A percentile compares a stretch with the other conserved stretches of the same genome.
Evolutionary conservation across 2,797 vertebrate species (phyloP).

Genomic region (Champsocephalus gunnari): DNA sequence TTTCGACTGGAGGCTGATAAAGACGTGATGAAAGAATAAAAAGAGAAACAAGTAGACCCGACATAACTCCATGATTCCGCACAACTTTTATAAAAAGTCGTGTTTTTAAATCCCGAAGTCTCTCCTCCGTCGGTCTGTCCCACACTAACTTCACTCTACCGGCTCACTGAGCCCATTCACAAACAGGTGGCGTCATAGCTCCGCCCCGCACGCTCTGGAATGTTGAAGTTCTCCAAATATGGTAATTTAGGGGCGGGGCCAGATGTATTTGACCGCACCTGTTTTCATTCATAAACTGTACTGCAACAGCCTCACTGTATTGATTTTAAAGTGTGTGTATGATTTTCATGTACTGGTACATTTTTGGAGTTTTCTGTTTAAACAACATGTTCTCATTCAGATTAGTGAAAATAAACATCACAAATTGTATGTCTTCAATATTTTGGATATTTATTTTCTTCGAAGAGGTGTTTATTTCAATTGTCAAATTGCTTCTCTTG

Average conservation of each 20-base stretch:
- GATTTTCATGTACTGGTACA: no score
- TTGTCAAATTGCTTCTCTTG: no score
- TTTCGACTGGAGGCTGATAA: constrained; percentile 79
- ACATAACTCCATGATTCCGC: constrained; percentile 76
- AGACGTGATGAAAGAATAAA: constrained; percentile 76
- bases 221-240: constrained; percentile 67
- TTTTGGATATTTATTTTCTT: no score
- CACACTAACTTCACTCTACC: constrained; percentile 22
- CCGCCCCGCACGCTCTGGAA: constrained; percentile 77
- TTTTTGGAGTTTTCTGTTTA: no score
- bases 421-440: no score
- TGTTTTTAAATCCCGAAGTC: constrained; percentile 5
- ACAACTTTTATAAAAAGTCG: constrained; percentile 30
- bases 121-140: constrained; percentile 27
- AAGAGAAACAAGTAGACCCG: constrained; percentile 62
- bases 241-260: constrained; percentile 57
- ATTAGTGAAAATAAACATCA: no score
- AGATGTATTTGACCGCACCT: constrained; percentile 50
- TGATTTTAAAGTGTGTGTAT: neutral
- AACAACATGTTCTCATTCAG: no score
- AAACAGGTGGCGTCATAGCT: constrained; percentile 79
- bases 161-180: constrained; percentile 76
- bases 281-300: constrained; percentile 45
- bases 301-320: neutral
- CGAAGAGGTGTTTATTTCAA: no score